Evolutionary conservation across 2,888 invertebrate genomes (phyloP).

Genomic region (Aporophyla nigra): DNA sequence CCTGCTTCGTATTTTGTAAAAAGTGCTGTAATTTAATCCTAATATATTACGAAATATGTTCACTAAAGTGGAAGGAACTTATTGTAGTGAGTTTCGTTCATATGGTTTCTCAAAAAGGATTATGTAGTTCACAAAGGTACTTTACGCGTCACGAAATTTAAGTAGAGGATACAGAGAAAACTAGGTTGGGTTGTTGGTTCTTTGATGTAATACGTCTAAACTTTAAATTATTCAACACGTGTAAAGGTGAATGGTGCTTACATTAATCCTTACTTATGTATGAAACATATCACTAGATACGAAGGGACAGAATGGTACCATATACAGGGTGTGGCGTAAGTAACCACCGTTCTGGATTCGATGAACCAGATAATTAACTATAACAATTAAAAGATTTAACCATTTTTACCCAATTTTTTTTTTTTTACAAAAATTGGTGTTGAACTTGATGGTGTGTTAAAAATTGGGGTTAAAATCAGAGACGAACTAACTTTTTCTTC

Average conservation of each 20-base stretch:
- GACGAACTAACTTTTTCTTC: no score
- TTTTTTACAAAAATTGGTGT: no score
- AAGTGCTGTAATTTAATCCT: conserved; percentile 38
- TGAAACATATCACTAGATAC: conserved; percentile 5
- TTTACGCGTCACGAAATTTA: conserved; percentile 53
- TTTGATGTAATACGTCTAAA: conserved; percentile 44
- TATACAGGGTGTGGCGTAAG: no score
- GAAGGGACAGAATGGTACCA: background rate
- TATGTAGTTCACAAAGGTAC: conserved; percentile 46
- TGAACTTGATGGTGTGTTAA: no score
- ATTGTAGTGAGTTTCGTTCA: conserved; percentile 27
- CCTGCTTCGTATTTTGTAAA: conserved; percentile 56
- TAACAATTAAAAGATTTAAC: no score
- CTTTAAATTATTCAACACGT: conserved; percentile 59
- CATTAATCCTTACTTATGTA: conserved; percentile 19
- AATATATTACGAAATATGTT: conserved; percentile 40
- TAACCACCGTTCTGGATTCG: no score
- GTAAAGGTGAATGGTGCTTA: conserved; percentile 27
- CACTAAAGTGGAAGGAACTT: conserved; percentile 20
- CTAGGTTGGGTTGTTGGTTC: conserved; percentile 36
- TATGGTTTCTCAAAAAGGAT: conserved; percentile 29
- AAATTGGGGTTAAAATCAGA: no score
- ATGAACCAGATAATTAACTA: no score
- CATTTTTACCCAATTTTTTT: no score
- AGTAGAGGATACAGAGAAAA: conserved; percentile 41